Evolutionary conservation across 2,797 vertebrate genomes (phyloP).

Genomic region (Coracias cyanogaster): DNA sequence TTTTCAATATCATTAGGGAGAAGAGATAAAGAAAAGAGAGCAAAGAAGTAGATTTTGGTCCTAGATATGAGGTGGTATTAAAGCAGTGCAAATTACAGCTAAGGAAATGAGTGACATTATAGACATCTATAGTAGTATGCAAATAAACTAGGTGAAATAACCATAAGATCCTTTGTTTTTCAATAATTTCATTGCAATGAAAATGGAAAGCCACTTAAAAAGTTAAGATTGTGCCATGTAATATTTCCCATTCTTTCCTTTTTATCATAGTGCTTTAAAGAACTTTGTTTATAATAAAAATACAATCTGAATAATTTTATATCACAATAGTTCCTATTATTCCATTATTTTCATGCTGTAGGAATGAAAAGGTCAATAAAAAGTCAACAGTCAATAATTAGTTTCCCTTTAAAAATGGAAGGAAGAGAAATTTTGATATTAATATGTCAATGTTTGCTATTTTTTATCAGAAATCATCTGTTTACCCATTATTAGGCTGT

Average conservation of each 20-base stretch:
- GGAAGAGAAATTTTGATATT: not conserved
- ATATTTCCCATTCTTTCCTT: not conserved
- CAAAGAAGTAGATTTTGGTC: not conserved
- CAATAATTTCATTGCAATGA: not conserved
- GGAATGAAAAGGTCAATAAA: not conserved
- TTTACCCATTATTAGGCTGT: not conserved
- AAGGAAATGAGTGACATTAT: not conserved
- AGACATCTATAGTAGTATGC: not conserved
- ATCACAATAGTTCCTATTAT: not conserved
- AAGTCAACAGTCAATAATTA: not conserved
- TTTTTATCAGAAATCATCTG: not conserved
- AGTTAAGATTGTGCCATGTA: not conserved
- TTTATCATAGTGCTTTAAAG: not conserved
- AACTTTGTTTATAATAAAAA: not conserved
- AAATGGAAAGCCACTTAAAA: not conserved
- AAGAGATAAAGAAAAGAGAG: not conserved
- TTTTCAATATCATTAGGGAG: not conserved
- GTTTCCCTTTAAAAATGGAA: not conserved
- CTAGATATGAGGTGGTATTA: not conserved
- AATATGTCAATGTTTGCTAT: not conserved
- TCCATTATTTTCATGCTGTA: not conserved
- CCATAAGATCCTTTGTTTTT: not conserved
- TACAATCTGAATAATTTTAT: not conserved
- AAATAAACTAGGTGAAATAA: not conserved
- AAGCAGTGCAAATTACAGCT: not conserved